Percentiles rank a stretch among this genome's conserved stretches.
These are phyloP conservation scores for Trichechus manatus DNA, from an alignment of 2,113 vertebrate species.

Conservation along the genomic window DNA sequence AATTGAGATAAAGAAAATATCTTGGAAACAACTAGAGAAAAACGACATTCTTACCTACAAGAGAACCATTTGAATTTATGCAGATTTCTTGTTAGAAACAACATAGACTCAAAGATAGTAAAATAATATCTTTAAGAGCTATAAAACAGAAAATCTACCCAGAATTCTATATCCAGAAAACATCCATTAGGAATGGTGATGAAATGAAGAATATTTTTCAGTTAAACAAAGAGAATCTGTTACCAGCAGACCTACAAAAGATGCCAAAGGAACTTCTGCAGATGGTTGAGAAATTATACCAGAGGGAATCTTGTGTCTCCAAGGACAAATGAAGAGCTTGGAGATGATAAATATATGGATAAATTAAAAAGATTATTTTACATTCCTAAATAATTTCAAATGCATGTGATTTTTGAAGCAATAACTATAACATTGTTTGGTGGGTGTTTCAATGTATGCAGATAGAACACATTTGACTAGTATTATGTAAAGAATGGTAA, in stretches of 20 bases:
- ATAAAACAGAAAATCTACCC: not conserved
- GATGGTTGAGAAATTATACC: not conserved
- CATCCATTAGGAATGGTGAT: not conserved
- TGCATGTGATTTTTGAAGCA: not conserved
- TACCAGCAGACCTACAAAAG: not conserved
- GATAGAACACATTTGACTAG: too few species aligned
- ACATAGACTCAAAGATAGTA: not conserved
- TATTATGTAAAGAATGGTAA: too few species aligned
- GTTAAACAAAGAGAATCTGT: not conserved
- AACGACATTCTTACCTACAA: not conserved
- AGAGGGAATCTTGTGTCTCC: not conserved
- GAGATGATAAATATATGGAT: not conserved
- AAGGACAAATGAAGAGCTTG: not conserved
- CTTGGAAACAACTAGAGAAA: not conserved
- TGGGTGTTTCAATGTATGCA: too few species aligned
- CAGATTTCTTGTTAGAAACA: not conserved
- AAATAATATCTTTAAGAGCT: not conserved
- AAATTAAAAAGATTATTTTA: not conserved
- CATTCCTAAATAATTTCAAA: too few species aligned
- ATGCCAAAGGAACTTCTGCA: not conserved
- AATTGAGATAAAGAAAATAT: not conserved
- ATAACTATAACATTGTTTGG: not conserved
- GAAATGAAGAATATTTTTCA: not conserved
- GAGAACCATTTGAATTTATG: not conserved
- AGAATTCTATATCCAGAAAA: not conserved